Percentiles rank a stretch among this genome's conserved stretches.
Evolutionary conservation across 1,140 invertebrate genomes (phyloP).

Genomic region (Holotrichia oblita): DNA sequence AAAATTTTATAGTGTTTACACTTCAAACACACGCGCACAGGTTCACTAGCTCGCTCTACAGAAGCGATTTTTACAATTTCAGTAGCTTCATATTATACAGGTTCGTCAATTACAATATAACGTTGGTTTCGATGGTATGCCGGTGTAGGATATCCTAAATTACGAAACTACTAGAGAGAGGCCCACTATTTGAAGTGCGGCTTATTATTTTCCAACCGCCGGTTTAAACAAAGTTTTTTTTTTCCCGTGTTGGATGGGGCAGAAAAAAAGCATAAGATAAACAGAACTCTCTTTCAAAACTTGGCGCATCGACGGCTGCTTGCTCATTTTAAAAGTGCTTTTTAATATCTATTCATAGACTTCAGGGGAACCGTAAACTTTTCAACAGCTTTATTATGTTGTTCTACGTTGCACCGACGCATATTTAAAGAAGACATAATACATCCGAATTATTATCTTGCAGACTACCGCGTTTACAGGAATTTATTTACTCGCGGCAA

Average conservation of each 20-base stretch:
- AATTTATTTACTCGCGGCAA: constrained; percentile 35
- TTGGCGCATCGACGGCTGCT: background rate
- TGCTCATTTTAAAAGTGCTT: constrained; percentile 36
- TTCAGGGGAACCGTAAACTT: constrained; percentile 34
- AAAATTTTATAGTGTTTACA: constrained; percentile 37
- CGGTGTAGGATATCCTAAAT: constrained; percentile 27
- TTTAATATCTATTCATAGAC: constrained; percentile 37
- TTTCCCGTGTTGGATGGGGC: background rate
- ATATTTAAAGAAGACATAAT: constrained; percentile 33
- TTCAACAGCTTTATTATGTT: constrained; percentile 36
- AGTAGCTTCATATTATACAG: constrained; percentile 2
- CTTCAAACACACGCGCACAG: constrained; percentile 9
- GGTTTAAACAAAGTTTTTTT: constrained; percentile 32
- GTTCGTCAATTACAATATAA: constrained; percentile 28
- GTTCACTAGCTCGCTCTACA: background rate
- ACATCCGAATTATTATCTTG: constrained; percentile 35
- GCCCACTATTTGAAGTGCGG: constrained; percentile 21
- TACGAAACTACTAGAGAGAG: constrained; percentile 24
- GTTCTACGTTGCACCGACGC: background rate
- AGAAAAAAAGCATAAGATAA: constrained; percentile 31
- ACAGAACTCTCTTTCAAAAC: background rate
- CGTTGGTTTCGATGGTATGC: background rate
- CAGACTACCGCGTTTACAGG: constrained; percentile 20
- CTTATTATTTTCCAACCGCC: constrained; percentile 32
- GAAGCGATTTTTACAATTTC: constrained; percentile 36